These are phyloP conservation scores for Lottia scabra DNA, from an alignment of 2,888 invertebrate species.

Conservation along the genomic window DNA sequence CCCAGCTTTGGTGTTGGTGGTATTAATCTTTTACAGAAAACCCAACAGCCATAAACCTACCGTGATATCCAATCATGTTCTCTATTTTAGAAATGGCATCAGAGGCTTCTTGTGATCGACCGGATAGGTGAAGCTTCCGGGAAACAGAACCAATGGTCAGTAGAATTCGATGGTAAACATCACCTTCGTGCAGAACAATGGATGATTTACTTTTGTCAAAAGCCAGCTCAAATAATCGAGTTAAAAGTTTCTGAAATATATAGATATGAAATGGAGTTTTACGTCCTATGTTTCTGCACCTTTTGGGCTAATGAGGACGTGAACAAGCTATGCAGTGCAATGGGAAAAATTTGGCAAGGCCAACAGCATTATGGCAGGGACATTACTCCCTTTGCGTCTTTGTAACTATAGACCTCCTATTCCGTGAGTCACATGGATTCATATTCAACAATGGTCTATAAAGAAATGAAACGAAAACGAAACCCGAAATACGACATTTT, in stretches of 20 bases:
- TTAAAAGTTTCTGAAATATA: conserved; percentile 16
- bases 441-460: no score
- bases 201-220: conserved; percentile 34
- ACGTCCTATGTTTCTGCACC: no score
- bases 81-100: conserved; percentile 34
- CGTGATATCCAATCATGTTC: conserved; percentile 45
- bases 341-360: no score
- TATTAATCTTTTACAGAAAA: no score
- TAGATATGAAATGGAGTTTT: background rate
- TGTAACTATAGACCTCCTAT: no score
- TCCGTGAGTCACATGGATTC: no score
- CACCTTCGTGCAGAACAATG: conserved; percentile 19
- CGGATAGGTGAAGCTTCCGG: conserved; percentile 27
- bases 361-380: no score
- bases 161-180: conserved; percentile 37
- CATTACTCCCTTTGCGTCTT: no score
- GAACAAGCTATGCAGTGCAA: no score
- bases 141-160: conserved; percentile 42
- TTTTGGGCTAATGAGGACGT: no score
- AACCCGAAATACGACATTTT: no score
- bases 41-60: conserved; percentile 23
- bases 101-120: conserved; percentile 30
- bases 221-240: conserved; percentile 18
- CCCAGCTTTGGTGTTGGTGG: background rate
- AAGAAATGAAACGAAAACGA: no score